Evolutionary conservation across 64 coral and sea anemone species (phyloP).

Genomic region (Dendrophyllia cribrosa): DNA sequence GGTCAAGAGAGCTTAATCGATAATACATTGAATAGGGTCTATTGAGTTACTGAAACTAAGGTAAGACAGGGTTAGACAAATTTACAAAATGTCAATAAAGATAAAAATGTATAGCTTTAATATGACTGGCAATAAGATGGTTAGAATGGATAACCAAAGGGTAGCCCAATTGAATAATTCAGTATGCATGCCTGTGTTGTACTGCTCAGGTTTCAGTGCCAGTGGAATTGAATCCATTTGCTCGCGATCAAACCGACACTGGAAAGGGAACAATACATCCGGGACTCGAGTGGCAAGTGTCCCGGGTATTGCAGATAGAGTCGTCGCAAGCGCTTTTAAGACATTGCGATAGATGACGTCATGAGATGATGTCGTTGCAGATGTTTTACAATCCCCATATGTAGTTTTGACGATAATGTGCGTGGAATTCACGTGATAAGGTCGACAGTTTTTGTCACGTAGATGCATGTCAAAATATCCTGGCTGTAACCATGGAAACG

Average conservation of each 20-base stretch:
- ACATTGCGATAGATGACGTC: constrained; percentile 14
- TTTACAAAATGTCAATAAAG: too few species aligned
- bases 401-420: constrained; percentile 33
- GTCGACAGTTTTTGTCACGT: neutral
- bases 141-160: too few species aligned
- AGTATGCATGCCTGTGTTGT: too few species aligned
- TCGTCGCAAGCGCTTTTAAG: constrained; percentile 6
- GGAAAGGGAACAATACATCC: constrained; percentile 15
- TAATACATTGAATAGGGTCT: too few species aligned
- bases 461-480: constrained; percentile 31
- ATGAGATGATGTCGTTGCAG: neutral
- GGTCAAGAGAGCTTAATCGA: too few species aligned
- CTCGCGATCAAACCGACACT: neutral
- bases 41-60: too few species aligned
- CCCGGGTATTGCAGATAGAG: neutral
- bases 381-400: constrained; percentile 24
- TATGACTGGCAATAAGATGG: too few species aligned
- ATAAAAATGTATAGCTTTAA: too few species aligned
- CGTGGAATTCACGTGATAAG: constrained; percentile 17
- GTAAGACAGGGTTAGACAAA: too few species aligned
- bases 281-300: constrained; percentile 2
- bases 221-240: neutral
- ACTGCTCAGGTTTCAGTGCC: neutral
- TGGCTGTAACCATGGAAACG: constrained; percentile 36
- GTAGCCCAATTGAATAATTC: too few species aligned